Evolutionary conservation across 2,888 invertebrate species (phyloP).

Genomic region (Campoplex nolae): DNA sequence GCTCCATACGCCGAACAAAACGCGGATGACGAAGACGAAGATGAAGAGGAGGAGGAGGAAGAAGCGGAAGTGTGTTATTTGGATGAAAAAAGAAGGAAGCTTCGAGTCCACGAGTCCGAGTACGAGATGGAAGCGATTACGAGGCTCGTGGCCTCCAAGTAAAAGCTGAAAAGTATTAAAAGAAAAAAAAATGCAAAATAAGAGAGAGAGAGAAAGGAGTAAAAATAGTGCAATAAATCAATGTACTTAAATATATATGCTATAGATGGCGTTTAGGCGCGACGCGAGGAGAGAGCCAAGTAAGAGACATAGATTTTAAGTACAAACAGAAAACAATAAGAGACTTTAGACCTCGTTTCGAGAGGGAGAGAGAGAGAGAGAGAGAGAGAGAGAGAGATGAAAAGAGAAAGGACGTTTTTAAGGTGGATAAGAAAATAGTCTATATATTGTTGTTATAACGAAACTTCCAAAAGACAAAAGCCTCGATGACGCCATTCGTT

Average conservation of each 20-base stretch:
- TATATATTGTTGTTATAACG: constrained; percentile 7
- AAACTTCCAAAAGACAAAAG: neutral
- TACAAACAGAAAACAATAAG: constrained; percentile 66
- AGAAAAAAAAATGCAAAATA: neutral
- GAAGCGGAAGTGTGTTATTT: constrained; percentile 8
- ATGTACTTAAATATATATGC: constrained; percentile 76
- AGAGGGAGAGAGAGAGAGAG: constrained; percentile 4
- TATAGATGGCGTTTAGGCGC: constrained; percentile 38
- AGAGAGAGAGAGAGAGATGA: neutral
- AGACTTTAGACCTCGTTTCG: constrained; percentile 53
- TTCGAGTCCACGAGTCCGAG: constrained; percentile 4
- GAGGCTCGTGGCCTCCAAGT: constrained; percentile 61
- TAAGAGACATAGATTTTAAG: constrained; percentile 65
- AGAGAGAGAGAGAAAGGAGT: neutral
- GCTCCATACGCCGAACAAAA: constrained; percentile 40
- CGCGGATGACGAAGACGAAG: constrained; percentile 30
- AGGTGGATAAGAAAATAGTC: neutral
- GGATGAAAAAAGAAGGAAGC: neutral
- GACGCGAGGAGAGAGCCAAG: constrained; percentile 36
- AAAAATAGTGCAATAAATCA: constrained; percentile 78
- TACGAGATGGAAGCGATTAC: constrained; percentile 57
- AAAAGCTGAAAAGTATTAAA: constrained; percentile 66
- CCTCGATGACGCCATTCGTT: constrained; percentile 4
- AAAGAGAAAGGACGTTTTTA: constrained; percentile 23
- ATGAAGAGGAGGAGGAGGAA: constrained; percentile 10